Evolutionary conservation across 2,797 vertebrate genomes (phyloP).

Genomic region (Chelon labrosus): DNA sequence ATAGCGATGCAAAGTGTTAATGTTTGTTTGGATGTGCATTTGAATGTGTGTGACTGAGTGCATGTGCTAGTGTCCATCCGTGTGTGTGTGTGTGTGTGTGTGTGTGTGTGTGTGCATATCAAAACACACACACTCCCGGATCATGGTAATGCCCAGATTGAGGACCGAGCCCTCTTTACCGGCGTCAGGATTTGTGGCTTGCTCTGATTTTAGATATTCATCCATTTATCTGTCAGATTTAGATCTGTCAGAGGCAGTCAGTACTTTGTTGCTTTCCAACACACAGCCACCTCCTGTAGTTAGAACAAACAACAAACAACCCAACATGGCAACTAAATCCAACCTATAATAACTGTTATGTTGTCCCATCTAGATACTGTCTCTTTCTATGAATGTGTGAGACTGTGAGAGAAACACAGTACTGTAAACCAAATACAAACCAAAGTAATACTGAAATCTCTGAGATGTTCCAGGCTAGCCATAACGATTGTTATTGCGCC

Average conservation of each 20-base stretch:
- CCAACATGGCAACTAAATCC: neutral
- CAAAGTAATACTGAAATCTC: too few species aligned
- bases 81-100: neutral
- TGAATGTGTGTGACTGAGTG: neutral
- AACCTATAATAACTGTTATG: too few species aligned
- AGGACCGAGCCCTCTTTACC: slow-evolving; percentile 62
- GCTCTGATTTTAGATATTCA: slow-evolving; percentile 74
- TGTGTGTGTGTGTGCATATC: slow-evolving; percentile 6
- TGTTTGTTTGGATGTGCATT: neutral
- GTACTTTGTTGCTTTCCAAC: slow-evolving; percentile 34
- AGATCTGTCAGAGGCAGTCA: slow-evolving; percentile 37
- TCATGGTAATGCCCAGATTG: slow-evolving; percentile 72
- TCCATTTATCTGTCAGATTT: slow-evolving; percentile 70
- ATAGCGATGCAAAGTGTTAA: neutral
- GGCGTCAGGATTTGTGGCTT: slow-evolving; percentile 65
- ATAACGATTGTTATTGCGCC: too few species aligned
- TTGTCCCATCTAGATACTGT: too few species aligned
- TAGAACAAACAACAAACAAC: neutral
- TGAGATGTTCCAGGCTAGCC: too few species aligned
- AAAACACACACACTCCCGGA: slow-evolving; percentile 47
- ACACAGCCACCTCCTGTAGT: slow-evolving; percentile 4
- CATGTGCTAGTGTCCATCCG: neutral
- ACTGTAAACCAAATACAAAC: too few species aligned
- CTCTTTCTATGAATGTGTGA: too few species aligned
- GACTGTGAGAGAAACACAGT: too few species aligned